Evolutionary conservation across 2,797 vertebrate species (phyloP).

Genomic region (Alauda arvensis): DNA sequence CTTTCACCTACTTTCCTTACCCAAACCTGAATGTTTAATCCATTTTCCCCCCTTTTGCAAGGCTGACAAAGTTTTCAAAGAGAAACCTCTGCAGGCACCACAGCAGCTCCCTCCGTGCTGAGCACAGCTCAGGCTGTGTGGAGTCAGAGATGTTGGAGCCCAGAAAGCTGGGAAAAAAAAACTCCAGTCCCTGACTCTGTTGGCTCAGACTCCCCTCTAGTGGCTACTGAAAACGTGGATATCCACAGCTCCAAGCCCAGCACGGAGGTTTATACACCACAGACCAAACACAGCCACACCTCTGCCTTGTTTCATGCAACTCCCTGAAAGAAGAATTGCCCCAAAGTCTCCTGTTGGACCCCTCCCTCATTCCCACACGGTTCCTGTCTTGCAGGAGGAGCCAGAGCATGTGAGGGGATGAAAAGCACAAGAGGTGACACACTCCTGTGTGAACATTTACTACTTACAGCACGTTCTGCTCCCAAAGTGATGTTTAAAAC

Average conservation of each 20-base stretch:
- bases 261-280: fast-evolving
- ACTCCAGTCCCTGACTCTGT: neutral
- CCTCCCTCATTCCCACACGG: fast-evolving
- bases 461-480: neutral
- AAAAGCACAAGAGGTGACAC: neutral
- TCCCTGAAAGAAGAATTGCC: neutral
- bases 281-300: neutral
- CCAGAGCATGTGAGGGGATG: neutral
- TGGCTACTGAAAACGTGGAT: neutral
- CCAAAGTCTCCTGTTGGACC: neutral
- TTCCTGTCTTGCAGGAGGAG: neutral
- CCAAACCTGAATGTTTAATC: neutral
- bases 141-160: neutral
- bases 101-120: neutral
- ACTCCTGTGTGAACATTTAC: neutral
- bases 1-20: neutral
- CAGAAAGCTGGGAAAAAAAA: neutral
- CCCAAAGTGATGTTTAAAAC: neutral
- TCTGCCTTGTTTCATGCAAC: neutral
- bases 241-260: neutral
- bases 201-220: slow-evolving; percentile 55
- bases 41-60: neutral
- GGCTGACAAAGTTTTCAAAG: neutral
- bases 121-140: neutral
- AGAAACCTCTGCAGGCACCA: neutral